Percentiles rank a stretch among this genome's conserved stretches.
Evolutionary conservation across 2,888 invertebrate species (phyloP).

Genomic region (Lasioglossum vierecki): DNA sequence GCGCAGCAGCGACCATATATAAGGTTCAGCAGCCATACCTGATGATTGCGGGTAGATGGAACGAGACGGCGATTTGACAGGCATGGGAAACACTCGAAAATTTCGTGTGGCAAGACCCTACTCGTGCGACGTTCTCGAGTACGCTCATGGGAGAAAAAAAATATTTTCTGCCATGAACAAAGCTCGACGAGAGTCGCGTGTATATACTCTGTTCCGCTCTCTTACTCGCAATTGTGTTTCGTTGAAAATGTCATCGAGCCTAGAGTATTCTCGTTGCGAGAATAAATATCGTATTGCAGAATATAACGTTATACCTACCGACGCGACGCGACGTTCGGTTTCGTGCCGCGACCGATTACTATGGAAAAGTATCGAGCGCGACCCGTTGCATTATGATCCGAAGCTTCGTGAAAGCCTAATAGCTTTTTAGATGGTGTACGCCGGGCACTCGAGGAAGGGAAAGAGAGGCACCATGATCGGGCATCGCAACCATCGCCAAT

Average conservation of each 20-base stretch:
- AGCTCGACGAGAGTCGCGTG: constrained; percentile 55
- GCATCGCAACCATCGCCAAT: background rate
- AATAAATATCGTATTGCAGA: constrained; percentile 51
- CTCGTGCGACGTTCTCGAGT: constrained; percentile 61
- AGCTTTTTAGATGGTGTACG: constrained; percentile 32
- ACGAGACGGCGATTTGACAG: constrained; percentile 70
- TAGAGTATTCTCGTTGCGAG: constrained; percentile 54
- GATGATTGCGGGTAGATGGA: constrained; percentile 52
- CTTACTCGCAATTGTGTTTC: constrained; percentile 50
- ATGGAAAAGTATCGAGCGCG: constrained; percentile 27
- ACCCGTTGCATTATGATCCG: constrained; percentile 37
- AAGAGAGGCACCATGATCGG: background rate
- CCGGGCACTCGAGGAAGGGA: background rate
- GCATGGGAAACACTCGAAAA: constrained; percentile 82
- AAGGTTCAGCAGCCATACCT: constrained; percentile 44
- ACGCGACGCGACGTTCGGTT: background rate
- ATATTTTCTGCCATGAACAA: constrained; percentile 56
- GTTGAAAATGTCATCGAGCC: constrained; percentile 61
- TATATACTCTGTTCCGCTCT: constrained; percentile 30
- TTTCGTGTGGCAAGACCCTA: constrained; percentile 65
- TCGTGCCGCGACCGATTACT: constrained; percentile 13
- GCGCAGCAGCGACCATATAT: constrained; percentile 50
- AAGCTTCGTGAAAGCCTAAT: constrained; percentile 34
- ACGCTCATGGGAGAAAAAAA: constrained; percentile 59
- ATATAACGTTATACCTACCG: background rate